Percentiles rank a stretch among this genome's conserved stretches.
Conservation (phyloP, 2,888 invertebrate genomes). For the Tetheella fluctuosa region DNA sequence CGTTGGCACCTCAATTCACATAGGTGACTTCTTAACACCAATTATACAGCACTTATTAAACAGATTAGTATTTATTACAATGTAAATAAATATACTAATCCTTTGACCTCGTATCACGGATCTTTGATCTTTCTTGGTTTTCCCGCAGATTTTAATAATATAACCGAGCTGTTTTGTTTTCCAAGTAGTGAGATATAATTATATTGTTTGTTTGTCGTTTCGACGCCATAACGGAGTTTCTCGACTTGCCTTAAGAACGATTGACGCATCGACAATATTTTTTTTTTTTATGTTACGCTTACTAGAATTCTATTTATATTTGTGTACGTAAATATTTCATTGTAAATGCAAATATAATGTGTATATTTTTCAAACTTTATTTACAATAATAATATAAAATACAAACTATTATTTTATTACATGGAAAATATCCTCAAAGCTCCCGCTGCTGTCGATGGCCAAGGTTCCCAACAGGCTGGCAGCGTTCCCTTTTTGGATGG, state of each 20-base stretch:
- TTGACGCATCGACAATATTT: not conserved
- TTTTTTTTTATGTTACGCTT: not conserved
- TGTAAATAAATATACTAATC: not conserved
- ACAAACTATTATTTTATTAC: no score
- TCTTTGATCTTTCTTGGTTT: conserved; percentile 8
- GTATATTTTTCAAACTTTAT: no score
- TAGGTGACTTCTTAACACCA: not conserved
- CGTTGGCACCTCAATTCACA: no score
- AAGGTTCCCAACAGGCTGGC: no score
- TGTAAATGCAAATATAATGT: no score
- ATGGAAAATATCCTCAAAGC: no score
- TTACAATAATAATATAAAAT: no score
- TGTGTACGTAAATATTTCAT: no score
- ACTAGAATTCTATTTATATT: not conserved
- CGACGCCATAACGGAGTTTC: not conserved
- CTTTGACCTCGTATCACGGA: conserved; percentile 5
- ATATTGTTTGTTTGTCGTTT: conserved; percentile 7
- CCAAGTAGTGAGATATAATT: conserved; percentile 9
- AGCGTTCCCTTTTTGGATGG: no score
- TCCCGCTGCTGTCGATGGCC: no score
- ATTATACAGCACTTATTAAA: not conserved
- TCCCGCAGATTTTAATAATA: not conserved
- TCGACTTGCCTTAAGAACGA: no score
- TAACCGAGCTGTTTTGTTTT: not conserved
- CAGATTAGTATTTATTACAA: not conserved